A percentile compares a stretch with the other conserved stretches of the same genome.
Conservation (phyloP, 2,113 vertebrate genomes). For the Orycteropus afer region DNA sequence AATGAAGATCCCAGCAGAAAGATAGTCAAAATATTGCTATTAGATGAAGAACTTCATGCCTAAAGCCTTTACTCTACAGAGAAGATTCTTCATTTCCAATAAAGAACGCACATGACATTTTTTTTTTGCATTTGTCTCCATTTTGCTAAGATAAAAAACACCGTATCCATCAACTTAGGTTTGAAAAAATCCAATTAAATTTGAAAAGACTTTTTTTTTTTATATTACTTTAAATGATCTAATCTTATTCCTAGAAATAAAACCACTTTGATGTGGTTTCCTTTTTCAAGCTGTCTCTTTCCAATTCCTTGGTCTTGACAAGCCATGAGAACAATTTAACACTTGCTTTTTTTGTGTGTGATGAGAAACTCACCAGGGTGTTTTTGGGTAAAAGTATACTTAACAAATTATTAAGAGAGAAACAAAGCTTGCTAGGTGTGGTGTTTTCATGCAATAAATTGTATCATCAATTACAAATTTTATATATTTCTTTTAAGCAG, state of each 20-base stretch:
- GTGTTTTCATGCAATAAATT: slow-evolving; percentile 41
- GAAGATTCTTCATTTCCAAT: slow-evolving; percentile 43
- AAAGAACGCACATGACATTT: slow-evolving; percentile 24
- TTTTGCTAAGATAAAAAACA: slow-evolving; percentile 42
- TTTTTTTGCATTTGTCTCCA: slow-evolving; percentile 40
- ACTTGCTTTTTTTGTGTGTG: slow-evolving; percentile 33
- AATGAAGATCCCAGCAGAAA: slow-evolving; percentile 50
- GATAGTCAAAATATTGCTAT: slow-evolving; percentile 70
- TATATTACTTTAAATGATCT: background rate
- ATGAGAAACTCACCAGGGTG: slow-evolving; percentile 27
- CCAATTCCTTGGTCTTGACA: slow-evolving; percentile 36
- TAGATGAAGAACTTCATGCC: slow-evolving; percentile 39
- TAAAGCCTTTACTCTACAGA: slow-evolving; percentile 16
- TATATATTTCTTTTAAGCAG: slow-evolving; percentile 51
- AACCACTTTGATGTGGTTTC: slow-evolving; percentile 45
- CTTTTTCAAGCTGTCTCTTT: slow-evolving; percentile 24
- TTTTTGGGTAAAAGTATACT: background rate
- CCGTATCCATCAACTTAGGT: background rate
- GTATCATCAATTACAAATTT: slow-evolving; percentile 46
- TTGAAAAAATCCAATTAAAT: slow-evolving; percentile 48
- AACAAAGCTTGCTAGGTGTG: background rate
- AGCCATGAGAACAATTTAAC: slow-evolving; percentile 1
- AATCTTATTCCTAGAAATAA: slow-evolving; percentile 59
- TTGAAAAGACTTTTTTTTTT: slow-evolving; percentile 6
- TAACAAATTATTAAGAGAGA: slow-evolving; percentile 62